Percentiles rank a stretch among this genome's conserved stretches.
phyloP scores from a whole-genome alignment of 1,140 invertebrate species.

The Brachionus koreanus region DNA sequence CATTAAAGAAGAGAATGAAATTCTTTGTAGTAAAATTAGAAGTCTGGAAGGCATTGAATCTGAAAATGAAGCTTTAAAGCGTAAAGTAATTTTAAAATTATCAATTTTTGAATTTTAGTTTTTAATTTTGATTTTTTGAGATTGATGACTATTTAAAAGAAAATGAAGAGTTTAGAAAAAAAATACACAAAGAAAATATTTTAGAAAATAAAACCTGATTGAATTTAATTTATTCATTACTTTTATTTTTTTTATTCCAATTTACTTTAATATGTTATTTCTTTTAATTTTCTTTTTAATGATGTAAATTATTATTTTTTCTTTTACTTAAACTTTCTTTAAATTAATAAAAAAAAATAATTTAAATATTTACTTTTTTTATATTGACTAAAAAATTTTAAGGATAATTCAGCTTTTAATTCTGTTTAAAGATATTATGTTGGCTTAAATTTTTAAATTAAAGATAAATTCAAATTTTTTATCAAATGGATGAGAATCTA shows the following conservation, averaged over 20 bases:
- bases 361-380: no score
- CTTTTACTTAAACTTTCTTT: no score
- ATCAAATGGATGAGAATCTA: no score
- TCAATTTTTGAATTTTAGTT: background rate
- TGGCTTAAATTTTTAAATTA: no score
- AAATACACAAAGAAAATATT: background rate
- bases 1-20: background rate
- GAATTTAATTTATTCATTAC: background rate
- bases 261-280: background rate
- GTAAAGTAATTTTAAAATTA: background rate
- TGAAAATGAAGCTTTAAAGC: background rate
- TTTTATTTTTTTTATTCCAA: background rate
- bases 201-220: background rate
- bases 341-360: no score
- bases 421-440: no score
- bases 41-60: background rate
- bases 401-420: no score
- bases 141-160: background rate
- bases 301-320: no score
- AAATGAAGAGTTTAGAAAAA: background rate
- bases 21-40: background rate
- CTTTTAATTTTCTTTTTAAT: no score
- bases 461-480: no score
- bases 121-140: background rate
- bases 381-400: no score